These are phyloP conservation scores for Rhyacichthys aspro DNA, from an alignment of 2,797 vertebrate species.

Conservation along the genomic window DNA sequence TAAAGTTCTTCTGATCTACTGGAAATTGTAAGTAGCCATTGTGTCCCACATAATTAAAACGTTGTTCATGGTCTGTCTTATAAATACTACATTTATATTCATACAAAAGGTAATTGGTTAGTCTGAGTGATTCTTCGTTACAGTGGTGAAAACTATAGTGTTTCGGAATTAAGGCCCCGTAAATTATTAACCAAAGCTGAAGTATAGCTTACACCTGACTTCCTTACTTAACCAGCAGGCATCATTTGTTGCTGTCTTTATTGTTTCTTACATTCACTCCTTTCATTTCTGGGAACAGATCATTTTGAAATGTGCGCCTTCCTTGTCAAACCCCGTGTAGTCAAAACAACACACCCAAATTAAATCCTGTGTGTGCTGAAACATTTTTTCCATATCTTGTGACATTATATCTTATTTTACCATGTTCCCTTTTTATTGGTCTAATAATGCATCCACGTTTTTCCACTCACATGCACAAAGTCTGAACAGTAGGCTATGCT, in stretches of 20 bases:
- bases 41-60: background rate
- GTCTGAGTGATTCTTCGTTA: background rate
- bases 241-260: background rate
- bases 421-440: constrained; percentile 6
- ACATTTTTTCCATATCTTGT: constrained; percentile 1
- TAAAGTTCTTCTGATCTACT: background rate
- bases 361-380: background rate
- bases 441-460: background rate
- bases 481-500: background rate
- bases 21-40: constrained; percentile 17
- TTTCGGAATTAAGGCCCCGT: constrained; percentile 41
- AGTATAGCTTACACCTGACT: constrained; percentile 24
- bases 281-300: background rate
- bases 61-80: background rate
- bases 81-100: no score
- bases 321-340: background rate
- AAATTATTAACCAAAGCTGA: constrained; percentile 46
- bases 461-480: background rate
- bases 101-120: background rate
- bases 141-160: constrained; percentile 33
- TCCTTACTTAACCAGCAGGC: background rate
- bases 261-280: no score
- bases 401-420: background rate
- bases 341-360: constrained; percentile 5
- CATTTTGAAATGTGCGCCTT: background rate